Base-by-base conservation (phyloP, 23 tunicate genomes). In the Styela clava region DNA sequence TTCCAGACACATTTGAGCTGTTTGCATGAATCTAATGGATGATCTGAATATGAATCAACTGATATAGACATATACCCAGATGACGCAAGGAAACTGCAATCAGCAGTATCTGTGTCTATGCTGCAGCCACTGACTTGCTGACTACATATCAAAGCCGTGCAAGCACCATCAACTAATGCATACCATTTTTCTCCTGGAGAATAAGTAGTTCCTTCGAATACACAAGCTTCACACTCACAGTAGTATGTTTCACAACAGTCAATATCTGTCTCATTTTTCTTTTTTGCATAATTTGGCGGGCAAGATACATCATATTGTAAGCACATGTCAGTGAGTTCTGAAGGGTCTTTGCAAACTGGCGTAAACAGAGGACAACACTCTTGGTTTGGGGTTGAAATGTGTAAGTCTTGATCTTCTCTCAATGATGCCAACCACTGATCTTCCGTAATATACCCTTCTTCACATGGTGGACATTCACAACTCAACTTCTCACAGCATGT, bases 331-430 rank as follows among this genome's bases (percentile, higher is more conserved):
- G 1, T 61, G 20, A 23, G 29, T 1, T 82, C 77, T 5, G 64
- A 30, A 3, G 64, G 23, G 19, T 73, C 76, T 24, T 71, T 62
- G 29, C 89, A 86, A 32, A 71, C 31, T 9, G 30, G 32, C n/a
- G 84, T 32, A 78, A 70, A 86, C 19, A 7, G 26, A 19, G 69
- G 84, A 34, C 89, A 86, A 61, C 89, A 86, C 67, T 79, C 84
- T 2, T 44, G 24, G 24, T 27, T 35, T 31, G 72, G 63, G 16
- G 28, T 78, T 0, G 28, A 31, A 2, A 9, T 9, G 28, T 62
- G 34, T 28, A 86, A 69, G 21, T 9, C 23, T 35, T 86, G 71
- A 24, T 73, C 84, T 0, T 30, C 52, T 61, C 44, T n/a, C 73
- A 86, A 34, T 29, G 63, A 36, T 16, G 70, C 79, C 69, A 35